These are phyloP conservation scores for Hormaphis cornu DNA, from an alignment of 1,140 invertebrate genomes.

Conservation along the genomic window DNA sequence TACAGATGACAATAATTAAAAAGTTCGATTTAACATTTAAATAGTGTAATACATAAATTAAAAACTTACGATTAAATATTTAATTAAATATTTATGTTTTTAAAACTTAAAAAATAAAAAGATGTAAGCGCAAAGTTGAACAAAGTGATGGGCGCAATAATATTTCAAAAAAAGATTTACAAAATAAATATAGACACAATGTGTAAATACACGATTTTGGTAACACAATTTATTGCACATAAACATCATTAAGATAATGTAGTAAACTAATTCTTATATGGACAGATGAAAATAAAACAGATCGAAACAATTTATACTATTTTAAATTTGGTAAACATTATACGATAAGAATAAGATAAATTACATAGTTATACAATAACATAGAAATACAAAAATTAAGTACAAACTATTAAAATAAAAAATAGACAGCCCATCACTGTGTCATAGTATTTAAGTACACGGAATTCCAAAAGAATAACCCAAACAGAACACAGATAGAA, in stretches of 20 bases:
- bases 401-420: constrained; percentile 2
- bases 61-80: background rate
- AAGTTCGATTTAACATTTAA: constrained; percentile 1
- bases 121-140: background rate
- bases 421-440: constrained; percentile 20
- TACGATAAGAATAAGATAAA: background rate
- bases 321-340: constrained; percentile 3
- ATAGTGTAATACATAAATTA: background rate
- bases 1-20: constrained; percentile 2
- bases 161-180: background rate
- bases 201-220: constrained; percentile 24
- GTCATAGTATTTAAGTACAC: constrained; percentile 20
- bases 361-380: background rate
- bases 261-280: background rate
- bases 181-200: constrained; percentile 6
- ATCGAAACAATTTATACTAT: background rate
- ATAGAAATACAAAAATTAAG: constrained; percentile 14
- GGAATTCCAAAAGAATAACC: background rate
- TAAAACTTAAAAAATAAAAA: background rate
- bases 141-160: constrained; percentile 29
- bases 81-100: background rate
- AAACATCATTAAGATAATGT: background rate
- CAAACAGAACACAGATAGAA: constrained; percentile 6
- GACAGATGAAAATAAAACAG: background rate
- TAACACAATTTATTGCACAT: constrained; percentile 28